Base-by-base conservation (phyloP, 2,797 vertebrate species). In the Spinibarbus caldwelli region DNA sequence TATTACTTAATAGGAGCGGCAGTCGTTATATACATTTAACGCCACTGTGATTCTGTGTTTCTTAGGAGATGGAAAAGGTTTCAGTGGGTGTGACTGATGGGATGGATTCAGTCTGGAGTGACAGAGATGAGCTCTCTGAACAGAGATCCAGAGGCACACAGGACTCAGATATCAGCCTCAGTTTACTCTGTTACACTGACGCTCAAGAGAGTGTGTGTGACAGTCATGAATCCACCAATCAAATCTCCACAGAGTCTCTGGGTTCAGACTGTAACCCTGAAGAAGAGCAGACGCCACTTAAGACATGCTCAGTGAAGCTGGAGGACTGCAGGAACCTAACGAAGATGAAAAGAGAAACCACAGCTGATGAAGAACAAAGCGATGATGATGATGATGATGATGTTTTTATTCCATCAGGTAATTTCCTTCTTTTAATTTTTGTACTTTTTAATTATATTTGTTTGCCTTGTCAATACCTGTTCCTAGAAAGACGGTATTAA, bases 271-370 rank as follows among this genome's bases (percentile, higher is more conserved):
- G 62, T 64, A 17, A 64, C 1, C 1, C 29, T 64, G 62, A 64
- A 31, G 62, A 64, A 19, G 62, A 31, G 62, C 62, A 64, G 66
- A 67, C 1, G 2, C 4, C 66, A 5, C 34, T 38, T 11, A 68
- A 38, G 14, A 64, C 1, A 1, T 64, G 62, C 62, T 17, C 62
- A 31, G 62, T 64, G 62, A 64, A 31, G 15, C 29, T 64, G 29
- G 62, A 64, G 62, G 29, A 64, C 62, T 64, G 62, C 62, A 64
- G 62, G 62, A 31, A 31, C 62, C 54, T 57, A 57, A n/a, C 52
- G 3, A n/a, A 57, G 52, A 64, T 64, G 62, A 64, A 64, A 31
- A 64, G 64, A 67, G 64, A 67, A 67, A 36, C 31, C 34, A 38
- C 34, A 67, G 66, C 19, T 68, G 34, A 68, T 23, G 66, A 67